These are phyloP conservation scores for Eretmochelys imbricata DNA, from an alignment of 2,113 vertebrate genomes.

Conservation along the genomic window DNA sequence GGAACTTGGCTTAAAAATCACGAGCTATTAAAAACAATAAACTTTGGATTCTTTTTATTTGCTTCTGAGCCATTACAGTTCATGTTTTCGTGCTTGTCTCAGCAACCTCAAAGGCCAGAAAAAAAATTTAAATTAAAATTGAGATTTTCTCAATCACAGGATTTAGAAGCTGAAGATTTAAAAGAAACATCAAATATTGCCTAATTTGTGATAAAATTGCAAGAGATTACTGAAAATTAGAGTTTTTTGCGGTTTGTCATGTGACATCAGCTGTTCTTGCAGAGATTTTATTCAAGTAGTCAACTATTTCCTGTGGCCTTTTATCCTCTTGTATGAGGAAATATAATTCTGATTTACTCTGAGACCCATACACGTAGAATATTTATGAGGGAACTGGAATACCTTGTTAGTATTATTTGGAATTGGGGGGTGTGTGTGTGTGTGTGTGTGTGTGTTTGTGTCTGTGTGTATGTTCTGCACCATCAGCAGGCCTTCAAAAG, in stretches of 20 bases:
- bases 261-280: background rate
- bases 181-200: background rate
- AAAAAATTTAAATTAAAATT: background rate
- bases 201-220: background rate
- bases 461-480: background rate
- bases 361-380: background rate
- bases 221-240: background rate
- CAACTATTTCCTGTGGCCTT: background rate
- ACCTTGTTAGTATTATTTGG: background rate
- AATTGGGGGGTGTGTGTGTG: too few species aligned
- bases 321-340: background rate
- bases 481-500: background rate
- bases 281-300: background rate
- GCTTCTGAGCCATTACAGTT: background rate
- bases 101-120: background rate
- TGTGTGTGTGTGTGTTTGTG: rapidly evolving
- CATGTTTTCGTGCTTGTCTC: background rate
- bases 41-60: background rate
- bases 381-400: background rate
- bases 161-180: background rate
- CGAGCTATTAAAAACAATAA: background rate
- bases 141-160: background rate
- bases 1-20: background rate
- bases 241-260: background rate
- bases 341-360: background rate